Evolutionary conservation across 1,140 invertebrate genomes (phyloP), one percentile per base, ranked within the genome.

Genomic region (Scaptomyza hsui): DNA sequence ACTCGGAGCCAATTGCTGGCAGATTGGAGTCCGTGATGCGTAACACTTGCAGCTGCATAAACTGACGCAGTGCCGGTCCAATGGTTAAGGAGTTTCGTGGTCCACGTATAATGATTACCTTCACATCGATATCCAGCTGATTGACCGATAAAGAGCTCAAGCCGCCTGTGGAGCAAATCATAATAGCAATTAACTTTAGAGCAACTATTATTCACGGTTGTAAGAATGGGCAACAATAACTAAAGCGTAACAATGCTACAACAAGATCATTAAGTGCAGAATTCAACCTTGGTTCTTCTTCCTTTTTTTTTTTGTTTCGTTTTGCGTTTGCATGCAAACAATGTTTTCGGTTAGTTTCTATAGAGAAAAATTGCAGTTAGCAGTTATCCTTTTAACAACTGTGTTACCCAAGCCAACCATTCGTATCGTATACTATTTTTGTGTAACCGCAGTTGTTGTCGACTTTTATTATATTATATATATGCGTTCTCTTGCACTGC

Each of bases 11-110:
- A 60, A 97, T 95, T 10, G 95, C 95, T 0, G 96, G 95, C 4
- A 97, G 92, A 78, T 95, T 95, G 1, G 95, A 96, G 62, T 94
- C 93, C 1, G 94, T 94, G 37, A 97, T 96, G 75, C 95, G 94
- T 1, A 97, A 91, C 89, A 96, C 95, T 89, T 95, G 94, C 21
- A 97, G 92, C 48, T 94, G 92, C 39, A 92, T 92, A 83, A 96
- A 95, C 60, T 37, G 92, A 86, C 19, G 76, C 74, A 90, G 96
- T 95, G 37, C 96, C 94, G 24, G 95, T 94, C 95, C 95, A 62
- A 97, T 95, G 1, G 95, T 95, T 7, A 97, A 92, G 42, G 92
- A 91, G 89, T 97, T 97, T 13, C 93, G 89, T 1, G 96, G 95
- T 0, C 95, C 94, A 0, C 94, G 93, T 42, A 97, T 95, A 63